Evolutionary conservation across 2,113 vertebrate species (phyloP).

Genomic region (Lampris incognitus): DNA sequence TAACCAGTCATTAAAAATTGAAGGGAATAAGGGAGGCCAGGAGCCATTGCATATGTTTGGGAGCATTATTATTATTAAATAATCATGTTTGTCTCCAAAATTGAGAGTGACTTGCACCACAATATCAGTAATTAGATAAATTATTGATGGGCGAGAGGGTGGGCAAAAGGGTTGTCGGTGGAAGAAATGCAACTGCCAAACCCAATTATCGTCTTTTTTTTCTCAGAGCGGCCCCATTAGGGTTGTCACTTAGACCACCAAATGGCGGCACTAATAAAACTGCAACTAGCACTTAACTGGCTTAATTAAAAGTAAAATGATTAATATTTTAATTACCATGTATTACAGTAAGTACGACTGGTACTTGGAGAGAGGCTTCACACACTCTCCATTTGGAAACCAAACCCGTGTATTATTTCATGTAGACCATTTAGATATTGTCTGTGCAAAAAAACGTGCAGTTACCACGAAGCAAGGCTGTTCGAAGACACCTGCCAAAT

Average conservation of each 20-base stretch:
- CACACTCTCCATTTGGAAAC: neutral
- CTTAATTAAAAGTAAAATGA: slow-evolving; percentile 85
- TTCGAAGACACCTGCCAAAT: too few relatives aligned
- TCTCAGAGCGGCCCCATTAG: slow-evolving; percentile 86
- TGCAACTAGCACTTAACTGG: slow-evolving; percentile 81
- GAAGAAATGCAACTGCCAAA: slow-evolving; percentile 92
- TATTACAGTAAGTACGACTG: slow-evolving; percentile 70
- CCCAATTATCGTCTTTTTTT: slow-evolving; percentile 87
- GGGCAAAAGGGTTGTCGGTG: slow-evolving; percentile 81
- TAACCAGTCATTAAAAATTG: slow-evolving; percentile 86
- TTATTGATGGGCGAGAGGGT: slow-evolving; percentile 87
- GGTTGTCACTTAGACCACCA: slow-evolving; percentile 87
- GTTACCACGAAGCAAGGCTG: too few relatives aligned
- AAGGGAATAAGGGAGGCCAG: slow-evolving; percentile 72
- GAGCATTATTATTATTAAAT: slow-evolving; percentile 92
- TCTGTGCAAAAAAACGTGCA: too few relatives aligned
- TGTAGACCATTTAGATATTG: too few relatives aligned
- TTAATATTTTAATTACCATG: slow-evolving; percentile 85
- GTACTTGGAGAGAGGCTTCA: slow-evolving; percentile 32
- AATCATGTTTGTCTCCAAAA: slow-evolving; percentile 92
- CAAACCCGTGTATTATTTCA: neutral
- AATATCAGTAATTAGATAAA: slow-evolving; percentile 93
- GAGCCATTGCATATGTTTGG: slow-evolving; percentile 88
- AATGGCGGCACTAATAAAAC: slow-evolving; percentile 84
- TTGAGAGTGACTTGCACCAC: slow-evolving; percentile 91